These are phyloP conservation scores for Turritopsis dohrnii DNA, from an alignment of 30 jellyfish, hydroid and myxozoan species.

Conservation along the genomic window DNA sequence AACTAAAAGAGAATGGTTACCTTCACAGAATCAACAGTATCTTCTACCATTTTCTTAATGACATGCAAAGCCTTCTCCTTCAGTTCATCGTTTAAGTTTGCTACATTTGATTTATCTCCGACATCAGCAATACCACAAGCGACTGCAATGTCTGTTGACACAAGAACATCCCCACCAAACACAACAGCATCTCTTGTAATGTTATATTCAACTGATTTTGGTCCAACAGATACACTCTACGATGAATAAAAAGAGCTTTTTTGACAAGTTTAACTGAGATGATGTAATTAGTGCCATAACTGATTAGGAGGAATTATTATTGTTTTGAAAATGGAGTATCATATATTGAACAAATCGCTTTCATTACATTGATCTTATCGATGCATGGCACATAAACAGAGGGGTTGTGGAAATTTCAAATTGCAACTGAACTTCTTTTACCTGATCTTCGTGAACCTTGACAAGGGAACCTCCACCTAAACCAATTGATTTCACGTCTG, in stretches of 20 bases:
- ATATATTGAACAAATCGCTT: too few relatives aligned
- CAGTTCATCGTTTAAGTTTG: conserved; percentile 5
- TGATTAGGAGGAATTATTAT: too few relatives aligned
- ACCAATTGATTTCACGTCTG: conserved; percentile 44
- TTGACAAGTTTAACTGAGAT: too few relatives aligned
- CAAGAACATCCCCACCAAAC: conserved; percentile 53
- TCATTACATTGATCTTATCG: too few relatives aligned
- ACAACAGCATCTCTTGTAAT: conserved; percentile 34
- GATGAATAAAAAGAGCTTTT: neutral
- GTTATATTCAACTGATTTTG: conserved; percentile 43
- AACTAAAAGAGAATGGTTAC: neutral
- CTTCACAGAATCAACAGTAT: conserved; percentile 50
- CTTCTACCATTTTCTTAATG: conserved; percentile 30
- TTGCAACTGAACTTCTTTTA: neutral
- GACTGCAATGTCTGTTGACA: conserved; percentile 57
- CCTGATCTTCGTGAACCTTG: conserved; percentile 20
- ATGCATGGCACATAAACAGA: too few relatives aligned
- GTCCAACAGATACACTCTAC: conserved; percentile 27
- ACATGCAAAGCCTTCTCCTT: conserved; percentile 17
- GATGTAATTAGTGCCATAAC: too few relatives aligned
- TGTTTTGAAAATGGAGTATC: too few relatives aligned
- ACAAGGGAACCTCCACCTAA: conserved; percentile 69
- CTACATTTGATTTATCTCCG: conserved; percentile 26
- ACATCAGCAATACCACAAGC: conserved; percentile 38
- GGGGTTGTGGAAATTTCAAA: too few relatives aligned